These are phyloP conservation scores for Tricholaema leucomelas DNA, from an alignment of 2,113 vertebrate genomes.

Conservation along the genomic window DNA sequence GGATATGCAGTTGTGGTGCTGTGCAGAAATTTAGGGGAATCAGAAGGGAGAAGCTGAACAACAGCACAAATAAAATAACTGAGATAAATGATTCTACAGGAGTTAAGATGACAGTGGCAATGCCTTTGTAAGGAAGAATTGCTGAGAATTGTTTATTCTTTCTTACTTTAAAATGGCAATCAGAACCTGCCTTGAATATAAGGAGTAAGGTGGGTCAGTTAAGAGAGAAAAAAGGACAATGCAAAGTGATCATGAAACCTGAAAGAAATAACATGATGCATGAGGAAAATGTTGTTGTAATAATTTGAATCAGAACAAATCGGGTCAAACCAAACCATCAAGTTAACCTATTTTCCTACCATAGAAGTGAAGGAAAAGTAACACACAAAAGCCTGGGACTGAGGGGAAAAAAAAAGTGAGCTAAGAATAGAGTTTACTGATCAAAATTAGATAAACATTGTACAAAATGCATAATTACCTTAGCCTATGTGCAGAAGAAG, in stretches of 20 bases:
- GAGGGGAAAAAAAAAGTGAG: no score
- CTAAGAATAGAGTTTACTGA: no score
- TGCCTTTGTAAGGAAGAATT: background rate
- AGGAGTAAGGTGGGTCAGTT: background rate
- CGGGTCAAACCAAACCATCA: no score
- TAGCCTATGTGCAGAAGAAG: no score
- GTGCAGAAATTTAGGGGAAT: background rate
- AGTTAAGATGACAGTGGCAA: background rate
- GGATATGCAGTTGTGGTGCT: background rate
- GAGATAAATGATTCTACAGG: background rate
- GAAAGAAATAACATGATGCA: background rate
- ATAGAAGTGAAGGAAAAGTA: no score
- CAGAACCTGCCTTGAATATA: background rate
- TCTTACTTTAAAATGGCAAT: slow-evolving; percentile 5
- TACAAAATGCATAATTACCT: no score
- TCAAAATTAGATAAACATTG: no score
- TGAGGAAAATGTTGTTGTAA: background rate
- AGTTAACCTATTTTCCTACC: no score
- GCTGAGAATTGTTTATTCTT: background rate
- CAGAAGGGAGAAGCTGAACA: background rate
- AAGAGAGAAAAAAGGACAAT: background rate
- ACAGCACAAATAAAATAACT: background rate
- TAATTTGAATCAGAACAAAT: no score
- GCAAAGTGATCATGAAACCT: background rate
- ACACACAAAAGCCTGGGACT: no score